These are phyloP conservation scores for Ceyx margarethae DNA, from an alignment of 2,113 vertebrate species.

Conservation along the genomic window DNA sequence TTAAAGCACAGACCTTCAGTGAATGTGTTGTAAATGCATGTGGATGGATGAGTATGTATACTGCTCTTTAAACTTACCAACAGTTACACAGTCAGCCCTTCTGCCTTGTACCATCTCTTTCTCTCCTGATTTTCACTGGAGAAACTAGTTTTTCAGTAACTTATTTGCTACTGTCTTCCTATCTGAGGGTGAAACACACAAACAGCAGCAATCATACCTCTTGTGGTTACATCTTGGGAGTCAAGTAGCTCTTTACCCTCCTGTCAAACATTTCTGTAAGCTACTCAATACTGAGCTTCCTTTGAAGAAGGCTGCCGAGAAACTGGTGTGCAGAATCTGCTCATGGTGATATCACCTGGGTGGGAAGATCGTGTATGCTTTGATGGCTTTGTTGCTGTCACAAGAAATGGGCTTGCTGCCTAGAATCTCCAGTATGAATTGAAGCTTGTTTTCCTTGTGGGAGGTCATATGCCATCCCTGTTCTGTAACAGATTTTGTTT, in stretches of 20 bases:
- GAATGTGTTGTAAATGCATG: background rate
- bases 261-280: background rate
- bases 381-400: background rate
- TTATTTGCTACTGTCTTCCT: background rate
- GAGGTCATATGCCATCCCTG: background rate
- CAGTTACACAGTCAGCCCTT: background rate
- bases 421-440: background rate
- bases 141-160: background rate
- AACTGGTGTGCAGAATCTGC: background rate
- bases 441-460: background rate
- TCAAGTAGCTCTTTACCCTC: background rate
- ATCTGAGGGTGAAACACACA: background rate
- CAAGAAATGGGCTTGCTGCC: background rate
- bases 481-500: background rate
- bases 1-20: background rate
- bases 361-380: background rate
- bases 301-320: background rate
- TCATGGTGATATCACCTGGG: background rate
- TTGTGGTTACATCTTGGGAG: background rate
- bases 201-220: background rate
- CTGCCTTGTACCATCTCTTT: background rate
- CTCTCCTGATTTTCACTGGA: background rate
- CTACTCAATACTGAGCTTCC: background rate
- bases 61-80: background rate
- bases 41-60: background rate